These are phyloP conservation scores for Penelope pileata DNA, from an alignment of 2,113 vertebrate genomes.

Conservation along the genomic window DNA sequence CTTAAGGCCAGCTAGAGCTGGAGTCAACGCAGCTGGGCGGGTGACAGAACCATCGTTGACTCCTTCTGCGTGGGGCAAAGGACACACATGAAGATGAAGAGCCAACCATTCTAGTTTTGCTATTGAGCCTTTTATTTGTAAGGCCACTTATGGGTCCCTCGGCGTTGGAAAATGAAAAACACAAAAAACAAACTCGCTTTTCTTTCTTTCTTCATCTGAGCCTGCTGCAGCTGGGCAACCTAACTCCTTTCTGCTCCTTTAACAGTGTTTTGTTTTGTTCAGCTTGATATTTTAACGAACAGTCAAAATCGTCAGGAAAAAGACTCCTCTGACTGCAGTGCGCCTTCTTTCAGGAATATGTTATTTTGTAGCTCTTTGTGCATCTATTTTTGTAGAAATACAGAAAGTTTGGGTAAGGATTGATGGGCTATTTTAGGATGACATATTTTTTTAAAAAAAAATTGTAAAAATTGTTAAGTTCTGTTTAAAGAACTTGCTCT, in stretches of 20 bases:
- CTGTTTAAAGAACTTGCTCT: conserved; percentile 95
- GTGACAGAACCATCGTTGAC: conserved; percentile 3
- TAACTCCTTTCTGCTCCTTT: conserved; percentile 68
- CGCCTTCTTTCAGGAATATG: conserved; percentile 77
- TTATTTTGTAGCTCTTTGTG: conserved; percentile 78
- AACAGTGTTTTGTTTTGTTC: conserved; percentile 67
- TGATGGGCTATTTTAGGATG: conserved; percentile 78
- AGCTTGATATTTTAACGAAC: conserved; percentile 60
- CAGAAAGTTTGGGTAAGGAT: conserved; percentile 77
- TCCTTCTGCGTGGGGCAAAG: conserved; percentile 22
- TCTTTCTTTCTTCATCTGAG: conserved; percentile 75
- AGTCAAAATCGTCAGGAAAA: conserved; percentile 67
- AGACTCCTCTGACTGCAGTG: conserved; percentile 65
- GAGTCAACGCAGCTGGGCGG: conserved; percentile 3
- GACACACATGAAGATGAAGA: conserved; percentile 59
- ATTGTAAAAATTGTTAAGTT: conserved; percentile 82
- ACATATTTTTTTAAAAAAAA: conserved; percentile 77
- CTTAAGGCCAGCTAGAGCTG: neutral
- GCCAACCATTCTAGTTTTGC: conserved; percentile 49
- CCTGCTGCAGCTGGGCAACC: conserved; percentile 74
- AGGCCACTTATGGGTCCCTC: conserved; percentile 56
- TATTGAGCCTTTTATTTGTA: conserved; percentile 66
- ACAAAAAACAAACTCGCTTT: conserved; percentile 14
- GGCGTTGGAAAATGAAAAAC: conserved; percentile 27
- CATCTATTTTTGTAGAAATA: conserved; percentile 84